A percentile compares a stretch with the other conserved stretches of the same genome.
Evolutionary conservation across 2,797 vertebrate species (phyloP).

Genomic region (Lagocephalus sceleratus): DNA sequence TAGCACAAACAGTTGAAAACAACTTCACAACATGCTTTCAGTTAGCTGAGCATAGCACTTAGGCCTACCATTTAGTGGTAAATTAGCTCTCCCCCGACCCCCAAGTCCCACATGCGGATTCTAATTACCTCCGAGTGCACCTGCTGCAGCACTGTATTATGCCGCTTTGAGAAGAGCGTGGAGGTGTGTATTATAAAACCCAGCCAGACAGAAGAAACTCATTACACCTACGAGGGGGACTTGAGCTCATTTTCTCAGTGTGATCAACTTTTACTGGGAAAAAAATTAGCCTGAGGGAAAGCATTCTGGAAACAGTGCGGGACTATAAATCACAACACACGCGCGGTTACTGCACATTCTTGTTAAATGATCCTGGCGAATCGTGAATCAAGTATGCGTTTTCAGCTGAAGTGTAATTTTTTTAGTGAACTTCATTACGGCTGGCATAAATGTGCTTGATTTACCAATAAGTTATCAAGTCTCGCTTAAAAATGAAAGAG

Average conservation of each 20-base stretch:
- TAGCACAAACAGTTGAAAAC: not conserved
- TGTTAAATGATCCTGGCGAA: too few relatives aligned
- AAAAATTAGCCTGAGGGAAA: constrained; percentile 29
- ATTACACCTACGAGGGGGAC: constrained; percentile 40
- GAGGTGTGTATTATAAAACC: constrained; percentile 16
- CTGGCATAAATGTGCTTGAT: too few relatives aligned
- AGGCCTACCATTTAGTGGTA: constrained; percentile 8
- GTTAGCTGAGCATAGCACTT: constrained; percentile 15
- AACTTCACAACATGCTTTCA: constrained; percentile 1
- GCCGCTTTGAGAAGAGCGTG: constrained; percentile 6
- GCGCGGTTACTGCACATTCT: too few relatives aligned
- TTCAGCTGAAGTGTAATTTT: too few relatives aligned
- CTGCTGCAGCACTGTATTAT: constrained; percentile 4
- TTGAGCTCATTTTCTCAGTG: constrained; percentile 37
- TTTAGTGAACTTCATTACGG: too few relatives aligned
- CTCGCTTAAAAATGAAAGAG: too few relatives aligned
- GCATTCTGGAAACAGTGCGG: constrained; percentile 13
- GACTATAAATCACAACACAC: not conserved
- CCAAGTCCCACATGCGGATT: constrained; percentile 16
- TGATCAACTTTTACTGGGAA: constrained; percentile 28
- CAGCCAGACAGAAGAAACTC: constrained; percentile 21
- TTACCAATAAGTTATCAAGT: too few relatives aligned
- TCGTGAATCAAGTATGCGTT: too few relatives aligned
- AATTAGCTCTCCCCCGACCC: constrained; percentile 26
- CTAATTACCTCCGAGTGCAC: constrained; percentile 35